Conservation (phyloP, 2,888 invertebrate genomes). For the Chrysodeixis includens region DNA sequence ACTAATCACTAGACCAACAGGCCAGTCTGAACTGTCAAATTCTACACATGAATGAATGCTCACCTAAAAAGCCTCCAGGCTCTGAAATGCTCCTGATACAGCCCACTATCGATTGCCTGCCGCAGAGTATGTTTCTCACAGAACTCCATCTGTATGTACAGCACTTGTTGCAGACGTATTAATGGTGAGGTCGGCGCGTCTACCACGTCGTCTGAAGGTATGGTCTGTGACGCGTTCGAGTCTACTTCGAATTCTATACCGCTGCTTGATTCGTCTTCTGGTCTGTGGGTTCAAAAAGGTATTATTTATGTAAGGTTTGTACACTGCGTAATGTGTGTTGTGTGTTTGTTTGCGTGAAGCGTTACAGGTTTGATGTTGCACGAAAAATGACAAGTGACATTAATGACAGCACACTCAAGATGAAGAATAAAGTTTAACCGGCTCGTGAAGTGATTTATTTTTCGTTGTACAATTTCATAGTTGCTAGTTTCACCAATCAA, state of each 20-base stretch:
- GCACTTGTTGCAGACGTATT: constrained; percentile 87
- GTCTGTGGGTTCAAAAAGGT: constrained; percentile 61
- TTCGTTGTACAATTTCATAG: too few species aligned
- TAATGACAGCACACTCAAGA: too few species aligned
- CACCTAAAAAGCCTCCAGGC: constrained; percentile 95
- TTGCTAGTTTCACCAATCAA: too few species aligned
- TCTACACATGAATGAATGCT: background rate
- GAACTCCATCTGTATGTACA: constrained; percentile 99
- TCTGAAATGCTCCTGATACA: constrained; percentile 93
- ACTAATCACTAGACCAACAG: too few species aligned
- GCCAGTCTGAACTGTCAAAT: too few species aligned
- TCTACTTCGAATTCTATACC: constrained; percentile 90
- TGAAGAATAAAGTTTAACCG: too few species aligned
- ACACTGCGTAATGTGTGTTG: too few species aligned
- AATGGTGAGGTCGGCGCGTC: constrained; percentile 66
- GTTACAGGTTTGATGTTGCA: too few species aligned
- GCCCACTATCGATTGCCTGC: constrained; percentile 95
- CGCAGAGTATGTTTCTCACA: constrained; percentile 97
- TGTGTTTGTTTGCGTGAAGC: too few species aligned
- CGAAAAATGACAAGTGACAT: too few species aligned
- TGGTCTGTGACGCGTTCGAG: constrained; percentile 74
- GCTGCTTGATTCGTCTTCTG: constrained; percentile 89
- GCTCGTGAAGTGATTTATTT: too few species aligned
- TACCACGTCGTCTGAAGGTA: constrained; percentile 74
- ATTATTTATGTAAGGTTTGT: too few species aligned